Percentiles rank a stretch among this genome's conserved stretches.
These are phyloP conservation scores for Clarias batrachus DNA, from an alignment of 2,113 vertebrate species.

Conservation along the genomic window DNA sequence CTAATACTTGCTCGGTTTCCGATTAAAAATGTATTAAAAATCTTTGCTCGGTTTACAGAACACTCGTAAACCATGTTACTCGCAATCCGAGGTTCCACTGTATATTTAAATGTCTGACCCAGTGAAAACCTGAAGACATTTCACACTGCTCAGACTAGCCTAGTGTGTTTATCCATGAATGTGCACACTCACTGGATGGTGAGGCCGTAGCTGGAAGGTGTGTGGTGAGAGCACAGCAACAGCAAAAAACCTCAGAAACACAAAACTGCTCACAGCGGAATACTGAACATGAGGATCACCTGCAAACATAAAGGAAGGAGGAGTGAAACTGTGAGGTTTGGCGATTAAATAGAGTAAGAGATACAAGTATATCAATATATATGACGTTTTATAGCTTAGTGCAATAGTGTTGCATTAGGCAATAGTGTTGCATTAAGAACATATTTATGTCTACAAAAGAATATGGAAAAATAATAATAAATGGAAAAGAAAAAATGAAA, in stretches of 20 bases:
- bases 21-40: no score
- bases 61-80: no score
- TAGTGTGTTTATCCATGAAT: background rate
- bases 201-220: conserved; percentile 93
- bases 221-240: conserved; percentile 95
- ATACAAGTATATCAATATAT: background rate
- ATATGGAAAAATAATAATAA: background rate
- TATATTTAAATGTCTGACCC: background rate
- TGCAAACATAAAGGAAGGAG: conserved; percentile 62
- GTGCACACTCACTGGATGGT: conserved; percentile 86
- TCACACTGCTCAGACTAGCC: background rate
- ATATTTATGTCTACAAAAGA: background rate
- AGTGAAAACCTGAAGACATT: background rate
- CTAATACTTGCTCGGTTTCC: no score
- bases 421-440: background rate
- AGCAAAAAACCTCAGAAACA: conserved; percentile 97
- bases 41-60: no score
- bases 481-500: background rate
- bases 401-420: background rate
- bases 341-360: background rate
- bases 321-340: background rate
- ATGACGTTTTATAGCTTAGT: background rate
- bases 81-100: no score
- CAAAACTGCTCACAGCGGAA: conserved; percentile 98
- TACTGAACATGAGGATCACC: conserved; percentile 97